Conservation (phyloP, 2,113 vertebrate genomes). For the Lagopus muta region DNA sequence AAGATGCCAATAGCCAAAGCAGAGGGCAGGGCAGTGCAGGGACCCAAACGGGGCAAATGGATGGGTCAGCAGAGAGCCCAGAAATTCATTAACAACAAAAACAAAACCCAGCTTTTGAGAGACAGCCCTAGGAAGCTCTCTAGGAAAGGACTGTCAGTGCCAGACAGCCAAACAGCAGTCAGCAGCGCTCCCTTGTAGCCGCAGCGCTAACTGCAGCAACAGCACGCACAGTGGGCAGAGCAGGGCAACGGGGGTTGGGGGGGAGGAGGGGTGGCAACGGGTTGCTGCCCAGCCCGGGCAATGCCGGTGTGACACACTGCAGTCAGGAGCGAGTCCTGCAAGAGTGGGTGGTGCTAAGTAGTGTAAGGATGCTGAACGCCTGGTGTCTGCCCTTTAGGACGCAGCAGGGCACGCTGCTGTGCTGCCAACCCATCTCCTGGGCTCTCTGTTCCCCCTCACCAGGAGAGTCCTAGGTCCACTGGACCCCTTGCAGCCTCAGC, state of each 20-base stretch:
- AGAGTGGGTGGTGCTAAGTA: no score
- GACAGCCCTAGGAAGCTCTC: neutral
- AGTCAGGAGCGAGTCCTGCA: neutral
- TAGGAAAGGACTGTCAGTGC: rapidly evolving
- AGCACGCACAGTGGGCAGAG: neutral
- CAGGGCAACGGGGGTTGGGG: neutral
- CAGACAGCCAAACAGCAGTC: rapidly evolving
- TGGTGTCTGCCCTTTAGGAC: neutral
- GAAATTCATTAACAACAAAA: neutral
- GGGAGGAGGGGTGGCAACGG: neutral
- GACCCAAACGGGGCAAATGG: neutral
- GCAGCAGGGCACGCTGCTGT: rapidly evolving
- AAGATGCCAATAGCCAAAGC: neutral
- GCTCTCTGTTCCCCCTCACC: neutral
- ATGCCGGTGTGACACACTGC: rapidly evolving
- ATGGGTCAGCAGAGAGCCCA: neutral
- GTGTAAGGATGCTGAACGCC: neutral
- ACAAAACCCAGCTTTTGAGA: neutral
- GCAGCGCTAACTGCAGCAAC: neutral
- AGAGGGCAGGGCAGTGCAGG: neutral
- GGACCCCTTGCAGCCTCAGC: neutral
- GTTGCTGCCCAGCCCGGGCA: neutral
- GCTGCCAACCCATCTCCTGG: neutral
- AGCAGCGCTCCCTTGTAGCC: conserved; percentile 37
- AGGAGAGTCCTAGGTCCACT: neutral